Base-by-base conservation (phyloP, 1,140 invertebrate genomes). In the Coptotermes formosanus region DNA sequence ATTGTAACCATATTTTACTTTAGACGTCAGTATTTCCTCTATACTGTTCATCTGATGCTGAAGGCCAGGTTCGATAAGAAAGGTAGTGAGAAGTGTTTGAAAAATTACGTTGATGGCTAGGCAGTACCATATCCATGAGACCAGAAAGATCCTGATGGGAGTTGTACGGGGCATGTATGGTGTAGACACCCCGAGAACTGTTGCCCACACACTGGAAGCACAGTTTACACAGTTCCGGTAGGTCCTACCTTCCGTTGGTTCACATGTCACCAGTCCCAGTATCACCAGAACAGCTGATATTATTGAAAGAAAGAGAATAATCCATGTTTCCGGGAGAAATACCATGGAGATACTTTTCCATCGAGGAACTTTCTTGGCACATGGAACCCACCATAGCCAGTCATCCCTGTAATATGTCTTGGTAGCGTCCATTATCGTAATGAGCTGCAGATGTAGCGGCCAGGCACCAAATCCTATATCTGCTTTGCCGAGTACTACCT, bases 341-440 rank as follows among this genome's bases (percentile, higher is more conserved):
- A 75, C 64, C 64, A 75, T n/a, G 25, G n/a, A 30, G 64, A 75
- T 75, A 12, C 64, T 75, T 75, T 75, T 75, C 64, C 64, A 75
- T 9, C 64, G 64, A 11, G 64, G 64, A 2, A 75, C n/a, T 30
- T 75, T 75, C 64, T 75, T 75, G n/a, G 64, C 64, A 75, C 64
- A 75, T 11, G 64, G 64, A 11, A 75, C 64, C 64, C 64, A 75
- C 64, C 64, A 75, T 0, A 75, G 25, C 64, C 64, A 75, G 9
- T 75, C 64, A 7, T 75, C 64, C 14, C 64, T 30, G n/a, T 11
- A 30, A 75, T 75, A 75, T 30, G 64, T 30, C n/a, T 75, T 75
- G 16, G 25, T 75, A 30, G 64, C 64, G 64, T 75, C 64, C n/a
- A 75, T 25, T 30, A 75, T 30, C 9, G 0, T 3, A 7, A 75